Conservation (phyloP, 1,140 invertebrate genomes). For the Drosophila truncata region DNA sequence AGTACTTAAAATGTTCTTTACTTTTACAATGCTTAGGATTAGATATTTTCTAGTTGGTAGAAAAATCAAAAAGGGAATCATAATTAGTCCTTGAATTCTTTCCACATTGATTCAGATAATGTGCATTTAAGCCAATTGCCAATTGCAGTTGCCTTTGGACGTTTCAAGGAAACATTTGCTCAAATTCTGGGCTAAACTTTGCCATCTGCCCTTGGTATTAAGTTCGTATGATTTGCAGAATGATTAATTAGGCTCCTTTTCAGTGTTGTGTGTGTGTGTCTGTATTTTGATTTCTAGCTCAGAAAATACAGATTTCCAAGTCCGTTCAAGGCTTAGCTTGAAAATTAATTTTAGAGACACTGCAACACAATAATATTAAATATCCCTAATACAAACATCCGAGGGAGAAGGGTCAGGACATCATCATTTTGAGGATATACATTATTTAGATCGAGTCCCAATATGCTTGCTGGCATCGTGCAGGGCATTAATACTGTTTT, state of each 20-base stretch:
- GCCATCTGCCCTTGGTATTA: not conserved
- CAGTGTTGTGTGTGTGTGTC: not conserved
- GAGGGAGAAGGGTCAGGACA: not conserved
- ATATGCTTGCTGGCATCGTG: slow-evolving; percentile 7
- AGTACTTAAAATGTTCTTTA: no score
- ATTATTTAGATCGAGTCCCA: slow-evolving; percentile 1
- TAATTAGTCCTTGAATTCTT: not conserved
- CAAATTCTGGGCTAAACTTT: not conserved
- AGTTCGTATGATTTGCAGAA: not conserved
- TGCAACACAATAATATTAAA: slow-evolving; percentile 8
- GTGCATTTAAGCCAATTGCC: not conserved
- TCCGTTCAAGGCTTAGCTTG: no score
- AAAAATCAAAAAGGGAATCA: not conserved
- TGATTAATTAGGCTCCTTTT: slow-evolving; percentile 11
- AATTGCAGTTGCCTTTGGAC: slow-evolving; percentile 5
- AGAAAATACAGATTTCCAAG: not conserved
- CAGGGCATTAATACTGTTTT: slow-evolving; percentile 30
- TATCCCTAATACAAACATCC: not conserved
- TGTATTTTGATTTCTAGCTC: not conserved
- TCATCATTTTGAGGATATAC: not conserved
- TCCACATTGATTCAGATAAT: not conserved
- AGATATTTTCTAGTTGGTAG: not conserved
- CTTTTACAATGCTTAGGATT: no score
- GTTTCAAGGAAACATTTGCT: not conserved
- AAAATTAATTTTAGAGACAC: slow-evolving; percentile 6